Evolutionary conservation across 1,140 invertebrate genomes (phyloP), one percentile per base, ranked within the genome.

Genomic region (Pristionchus pacificus): DNA sequence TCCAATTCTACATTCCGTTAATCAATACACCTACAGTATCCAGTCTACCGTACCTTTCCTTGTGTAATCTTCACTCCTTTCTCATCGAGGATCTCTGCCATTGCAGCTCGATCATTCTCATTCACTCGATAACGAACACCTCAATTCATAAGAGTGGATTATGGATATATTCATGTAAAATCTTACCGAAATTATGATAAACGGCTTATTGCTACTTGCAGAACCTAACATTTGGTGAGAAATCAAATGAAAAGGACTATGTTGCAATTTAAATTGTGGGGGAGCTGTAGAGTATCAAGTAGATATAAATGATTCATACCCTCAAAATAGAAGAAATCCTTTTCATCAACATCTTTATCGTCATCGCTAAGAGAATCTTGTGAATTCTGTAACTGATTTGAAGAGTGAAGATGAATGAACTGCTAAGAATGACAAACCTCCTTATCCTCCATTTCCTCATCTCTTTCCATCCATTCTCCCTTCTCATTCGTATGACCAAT

Each of bases 331-430:
- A 15, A 31, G n/a, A 28, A 14, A n/a, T 24, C 38, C 1, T 24
- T 70, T 62, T 58, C 67, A 55, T 71, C 66, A 65, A 71, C 70
- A 28, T 71, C 66, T 49, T 71, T 33, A 13, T 72, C 49, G 28
- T 70, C 55, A 24, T 49, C 13, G 10, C 57, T 49, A 19, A 58
- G 24, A n/a, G 32, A 24, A 66, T 66, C 49, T n/a, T 38, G 25
- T n/a, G 38, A 31, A 10, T 32, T 14, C 14, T 57, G 14, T 14
- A 57, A 14, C 55, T 57, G 24, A 14, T 14, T 14, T n/a, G 14
- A 57, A 14, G 24, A 57, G 14, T 60, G n/a, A 24, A 24, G 13
- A 27, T 60, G n/a, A 27, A 13, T 60, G n/a, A 10, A 60, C 6
- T 60, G 6, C n/a, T n/a, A n/a, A n/a, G n/a, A n/a, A n/a, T n/a